Evolutionary conservation across 1,140 invertebrate genomes (phyloP), one percentile per base, ranked within the genome.

Genomic region (Eulimnadia texana): DNA sequence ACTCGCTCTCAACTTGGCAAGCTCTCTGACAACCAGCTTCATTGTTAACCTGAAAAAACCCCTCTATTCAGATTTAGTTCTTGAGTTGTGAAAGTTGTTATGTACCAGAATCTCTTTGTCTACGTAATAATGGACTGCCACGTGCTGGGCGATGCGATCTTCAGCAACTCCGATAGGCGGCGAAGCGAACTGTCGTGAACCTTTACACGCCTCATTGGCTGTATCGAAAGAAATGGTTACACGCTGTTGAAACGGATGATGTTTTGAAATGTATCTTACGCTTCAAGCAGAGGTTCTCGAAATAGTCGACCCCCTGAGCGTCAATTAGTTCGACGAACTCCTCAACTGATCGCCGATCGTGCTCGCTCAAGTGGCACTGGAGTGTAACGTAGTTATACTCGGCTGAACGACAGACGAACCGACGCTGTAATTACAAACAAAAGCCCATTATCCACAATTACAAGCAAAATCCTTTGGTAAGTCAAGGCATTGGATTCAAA

Each of bases 381-480:
- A 93, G 81, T 27, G 87, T 92, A 29, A 88, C 85, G 74, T 94
- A 94, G 70, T 94, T 92, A 73, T 93, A 95, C 73, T 94, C 90
- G 11, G 88, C 86, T 2, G 90, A 93, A 3, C 91, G 82, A 69
- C 92, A 94, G 11, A 85, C 84, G 72, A 94, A 95, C 24, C 89
- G 84, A 70, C 87, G 84, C 81, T 86, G 72, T 56, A 75, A 76
- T 53, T 28, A 54, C 6, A 1, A 60, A 51, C n/a, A 55, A 10
- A 55, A 52, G n/a, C n/a, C n/a, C n/a, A n/a, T n/a, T n/a, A n/a
- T n/a, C n/a, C n/a, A n/a, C n/a, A n/a, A n/a, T n/a, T n/a, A n/a
- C n/a, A n/a, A n/a, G n/a, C n/a, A n/a, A n/a, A n/a, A n/a, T n/a
- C n/a, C n/a, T n/a, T n/a, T n/a, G n/a, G n/a, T n/a, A n/a, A n/a